Conservation (phyloP, 2,888 invertebrate genomes). For the Dioctria linearis region DNA sequence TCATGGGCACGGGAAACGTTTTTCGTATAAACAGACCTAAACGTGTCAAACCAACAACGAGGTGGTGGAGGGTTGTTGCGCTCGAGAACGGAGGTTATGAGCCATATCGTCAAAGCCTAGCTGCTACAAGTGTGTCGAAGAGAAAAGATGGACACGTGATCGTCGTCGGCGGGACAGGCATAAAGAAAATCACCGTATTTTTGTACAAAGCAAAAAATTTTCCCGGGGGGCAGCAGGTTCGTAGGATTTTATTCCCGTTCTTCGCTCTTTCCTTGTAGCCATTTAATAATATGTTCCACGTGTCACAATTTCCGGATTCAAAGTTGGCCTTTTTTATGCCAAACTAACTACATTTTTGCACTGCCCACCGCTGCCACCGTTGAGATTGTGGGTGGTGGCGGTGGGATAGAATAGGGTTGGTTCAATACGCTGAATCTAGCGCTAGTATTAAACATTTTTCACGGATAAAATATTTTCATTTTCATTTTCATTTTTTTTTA, state of each 20-base stretch:
- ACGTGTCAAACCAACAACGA: neutral
- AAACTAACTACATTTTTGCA: too few relatives aligned
- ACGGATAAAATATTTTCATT: too few relatives aligned
- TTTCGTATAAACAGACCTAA: neutral
- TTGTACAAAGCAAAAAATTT: too few relatives aligned
- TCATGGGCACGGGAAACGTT: neutral
- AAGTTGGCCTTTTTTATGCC: neutral
- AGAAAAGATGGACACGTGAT: neutral
- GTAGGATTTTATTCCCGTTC: neutral
- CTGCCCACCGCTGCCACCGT: too few relatives aligned
- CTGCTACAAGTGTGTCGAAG: neutral
- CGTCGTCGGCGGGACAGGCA: too few relatives aligned
- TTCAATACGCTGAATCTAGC: too few relatives aligned
- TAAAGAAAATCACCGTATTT: too few relatives aligned
- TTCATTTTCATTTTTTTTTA: too few relatives aligned
- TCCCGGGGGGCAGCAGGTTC: neutral
- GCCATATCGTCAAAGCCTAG: neutral
- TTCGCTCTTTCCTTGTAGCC: too few relatives aligned
- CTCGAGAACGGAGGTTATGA: neutral
- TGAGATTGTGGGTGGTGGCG: too few relatives aligned
- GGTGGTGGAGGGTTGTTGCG: neutral
- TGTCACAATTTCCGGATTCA: conserved; percentile 18
- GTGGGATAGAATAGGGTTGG: too few relatives aligned
- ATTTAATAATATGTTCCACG: conserved; percentile 1
- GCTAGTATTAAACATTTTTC: too few relatives aligned